Evolutionary conservation across 2,797 vertebrate genomes (phyloP).

Genomic region (Girardinus metallicus): DNA sequence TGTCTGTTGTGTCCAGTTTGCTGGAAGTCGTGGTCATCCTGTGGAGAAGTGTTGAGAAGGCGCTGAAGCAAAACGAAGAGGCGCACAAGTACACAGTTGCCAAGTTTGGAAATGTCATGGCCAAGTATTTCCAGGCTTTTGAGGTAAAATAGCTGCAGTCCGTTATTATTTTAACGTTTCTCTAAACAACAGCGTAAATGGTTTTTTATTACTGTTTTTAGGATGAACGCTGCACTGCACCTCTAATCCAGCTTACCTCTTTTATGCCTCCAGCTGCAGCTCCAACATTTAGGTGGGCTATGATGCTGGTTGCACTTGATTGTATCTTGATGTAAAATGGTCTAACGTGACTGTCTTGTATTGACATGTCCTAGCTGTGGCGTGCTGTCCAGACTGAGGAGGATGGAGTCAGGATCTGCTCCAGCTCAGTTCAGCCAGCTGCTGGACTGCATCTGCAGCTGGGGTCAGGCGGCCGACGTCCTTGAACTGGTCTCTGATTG

Average conservation of each 20-base stretch:
- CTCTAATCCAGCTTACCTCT: slow-evolving; percentile 90
- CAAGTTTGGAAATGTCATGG: slow-evolving; percentile 89
- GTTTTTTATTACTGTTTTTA: slow-evolving; percentile 52
- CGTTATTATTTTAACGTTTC: slow-evolving; percentile 1
- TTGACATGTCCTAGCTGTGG: slow-evolving; percentile 81
- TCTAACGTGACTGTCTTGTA: not conserved
- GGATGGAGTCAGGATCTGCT: slow-evolving; percentile 74
- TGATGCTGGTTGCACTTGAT: not conserved
- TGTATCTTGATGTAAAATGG: not conserved
- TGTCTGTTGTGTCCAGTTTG: slow-evolving; percentile 83
- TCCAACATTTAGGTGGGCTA: slow-evolving; percentile 89
- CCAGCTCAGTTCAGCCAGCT: slow-evolving; percentile 81
- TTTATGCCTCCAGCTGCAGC: slow-evolving; percentile 87
- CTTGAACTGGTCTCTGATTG: slow-evolving; percentile 88
- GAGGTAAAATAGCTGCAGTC: slow-evolving; percentile 76
- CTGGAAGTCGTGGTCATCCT: slow-evolving; percentile 92
- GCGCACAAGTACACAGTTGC: slow-evolving; percentile 82
- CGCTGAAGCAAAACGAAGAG: slow-evolving; percentile 86
- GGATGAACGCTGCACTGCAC: slow-evolving; percentile 86
- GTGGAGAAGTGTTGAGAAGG: slow-evolving; percentile 89
- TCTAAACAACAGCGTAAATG: not conserved
- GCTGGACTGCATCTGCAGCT: slow-evolving; percentile 92
- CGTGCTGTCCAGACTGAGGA: slow-evolving; percentile 88
- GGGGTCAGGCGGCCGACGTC: slow-evolving; percentile 86
- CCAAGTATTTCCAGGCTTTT: slow-evolving; percentile 90